Percentiles rank a stretch among this genome's conserved stretches.
Conservation (phyloP, 2,888 invertebrate genomes). For the Suillia variegata region DNA sequence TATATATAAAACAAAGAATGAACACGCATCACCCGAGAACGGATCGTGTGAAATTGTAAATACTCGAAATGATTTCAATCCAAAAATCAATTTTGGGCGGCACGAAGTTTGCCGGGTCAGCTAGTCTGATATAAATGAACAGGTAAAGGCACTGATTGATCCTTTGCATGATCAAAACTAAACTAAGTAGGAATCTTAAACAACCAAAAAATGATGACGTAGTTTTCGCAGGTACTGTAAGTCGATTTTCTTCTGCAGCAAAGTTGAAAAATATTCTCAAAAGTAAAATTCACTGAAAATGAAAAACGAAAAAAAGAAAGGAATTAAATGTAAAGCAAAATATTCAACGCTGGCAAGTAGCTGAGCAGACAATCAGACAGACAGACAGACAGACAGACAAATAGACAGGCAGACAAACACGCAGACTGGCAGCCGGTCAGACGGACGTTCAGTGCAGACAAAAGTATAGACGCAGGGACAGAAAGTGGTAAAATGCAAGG, state of each 20-base stretch:
- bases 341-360: conserved; percentile 5
- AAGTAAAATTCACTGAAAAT: not conserved
- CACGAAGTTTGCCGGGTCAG: too few relatives aligned
- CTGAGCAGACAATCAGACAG: not conserved
- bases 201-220: too few relatives aligned
- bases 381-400: not conserved
- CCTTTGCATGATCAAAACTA: too few relatives aligned
- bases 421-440: not conserved
- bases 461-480: not conserved
- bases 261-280: not conserved
- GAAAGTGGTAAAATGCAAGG: not conserved
- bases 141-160: too few relatives aligned
- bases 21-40: too few relatives aligned
- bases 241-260: conserved; percentile 2
- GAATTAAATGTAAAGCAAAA: conserved; percentile 1
- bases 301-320: not conserved
- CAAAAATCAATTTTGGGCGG: too few relatives aligned
- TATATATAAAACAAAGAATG: too few relatives aligned
- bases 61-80: too few relatives aligned
- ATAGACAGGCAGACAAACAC: not conserved
- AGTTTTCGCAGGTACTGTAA: too few relatives aligned
- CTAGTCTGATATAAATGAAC: too few relatives aligned
- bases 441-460: not conserved
- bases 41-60: too few relatives aligned
- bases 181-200: too few relatives aligned